Conservation (phyloP, 2,797 vertebrate genomes). For the Cirrhinus mrigala region DNA sequence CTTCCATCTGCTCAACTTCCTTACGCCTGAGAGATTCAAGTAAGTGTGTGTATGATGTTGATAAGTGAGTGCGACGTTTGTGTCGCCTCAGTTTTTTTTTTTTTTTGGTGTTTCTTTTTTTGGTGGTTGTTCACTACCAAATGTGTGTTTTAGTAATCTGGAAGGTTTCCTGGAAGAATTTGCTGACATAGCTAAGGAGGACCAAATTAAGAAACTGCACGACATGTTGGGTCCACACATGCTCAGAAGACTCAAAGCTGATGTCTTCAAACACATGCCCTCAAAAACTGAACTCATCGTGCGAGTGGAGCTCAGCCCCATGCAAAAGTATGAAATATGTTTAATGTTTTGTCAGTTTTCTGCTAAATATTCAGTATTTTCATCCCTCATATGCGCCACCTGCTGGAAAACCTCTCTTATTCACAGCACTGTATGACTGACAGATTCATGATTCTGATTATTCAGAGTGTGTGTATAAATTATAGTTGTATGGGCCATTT, state of each 20-base stretch:
- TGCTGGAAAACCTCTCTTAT: slow-evolving; percentile 13
- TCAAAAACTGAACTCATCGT: slow-evolving; percentile 98
- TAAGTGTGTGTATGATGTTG: slow-evolving; percentile 72
- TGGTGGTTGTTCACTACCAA: slow-evolving; percentile 22
- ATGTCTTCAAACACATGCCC: slow-evolving; percentile 99
- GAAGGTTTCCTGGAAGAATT: slow-evolving; percentile 99
- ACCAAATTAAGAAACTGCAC: slow-evolving; percentile 99
- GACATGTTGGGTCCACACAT: slow-evolving; percentile 99
- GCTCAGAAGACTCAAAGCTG: slow-evolving; percentile 96
- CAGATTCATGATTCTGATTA: not conserved
- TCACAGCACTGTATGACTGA: not conserved
- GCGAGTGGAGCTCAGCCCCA: slow-evolving; percentile 94
- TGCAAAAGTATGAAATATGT: slow-evolving; percentile 90
- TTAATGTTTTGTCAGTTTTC: not conserved
- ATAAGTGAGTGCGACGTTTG: not conserved
- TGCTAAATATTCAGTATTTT: not conserved
- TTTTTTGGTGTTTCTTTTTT: not conserved
- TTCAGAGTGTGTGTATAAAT: too few relatives aligned
- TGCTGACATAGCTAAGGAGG: slow-evolving; percentile 98
- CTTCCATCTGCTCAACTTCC: slow-evolving; percentile 96
- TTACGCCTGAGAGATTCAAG: slow-evolving; percentile 96
- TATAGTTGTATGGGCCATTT: not conserved
- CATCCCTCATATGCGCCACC: slow-evolving; percentile 1
- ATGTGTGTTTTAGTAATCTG: slow-evolving; percentile 83
- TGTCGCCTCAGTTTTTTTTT: not conserved